phyloP scores from a whole-genome alignment of 2,113 vertebrate genomes.

The Brevimyrus niger region DNA sequence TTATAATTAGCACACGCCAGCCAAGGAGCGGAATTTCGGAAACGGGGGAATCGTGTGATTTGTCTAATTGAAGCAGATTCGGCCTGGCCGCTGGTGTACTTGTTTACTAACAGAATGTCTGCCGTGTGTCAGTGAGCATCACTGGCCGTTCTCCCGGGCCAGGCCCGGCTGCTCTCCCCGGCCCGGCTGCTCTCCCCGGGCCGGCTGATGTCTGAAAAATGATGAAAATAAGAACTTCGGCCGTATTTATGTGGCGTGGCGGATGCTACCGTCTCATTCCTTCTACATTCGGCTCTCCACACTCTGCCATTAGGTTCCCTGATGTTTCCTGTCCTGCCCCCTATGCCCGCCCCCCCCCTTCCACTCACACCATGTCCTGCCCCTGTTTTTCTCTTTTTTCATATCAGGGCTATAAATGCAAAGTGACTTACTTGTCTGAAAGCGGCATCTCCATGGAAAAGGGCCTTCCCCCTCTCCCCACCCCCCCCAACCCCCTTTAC shows the following conservation, averaged over 20 bases:
- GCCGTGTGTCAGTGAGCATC: slow-evolving; percentile 27
- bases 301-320: neutral
- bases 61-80: slow-evolving; percentile 47
- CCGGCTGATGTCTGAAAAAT: slow-evolving; percentile 45
- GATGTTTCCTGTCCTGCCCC: slow-evolving; percentile 1
- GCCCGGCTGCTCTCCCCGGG: slow-evolving; percentile 20
- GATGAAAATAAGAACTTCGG: slow-evolving; percentile 36
- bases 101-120: slow-evolving; percentile 42
- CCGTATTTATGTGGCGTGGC: slow-evolving; percentile 35
- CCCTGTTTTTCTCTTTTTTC: neutral
- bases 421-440: neutral
- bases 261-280: neutral
- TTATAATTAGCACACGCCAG: slow-evolving; percentile 1
- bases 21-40: neutral
- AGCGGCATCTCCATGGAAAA: neutral
- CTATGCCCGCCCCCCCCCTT: too few relatives aligned
- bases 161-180: neutral
- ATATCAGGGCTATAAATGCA: neutral
- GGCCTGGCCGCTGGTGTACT: slow-evolving; percentile 34
- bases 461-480: neutral
- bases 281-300: neutral
- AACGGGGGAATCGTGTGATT: slow-evolving; percentile 33
- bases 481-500: too few relatives aligned
- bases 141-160: slow-evolving; percentile 14
- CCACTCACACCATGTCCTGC: neutral